Base-by-base conservation (phyloP, 2,797 vertebrate species). In the Aratinga solstitialis region DNA sequence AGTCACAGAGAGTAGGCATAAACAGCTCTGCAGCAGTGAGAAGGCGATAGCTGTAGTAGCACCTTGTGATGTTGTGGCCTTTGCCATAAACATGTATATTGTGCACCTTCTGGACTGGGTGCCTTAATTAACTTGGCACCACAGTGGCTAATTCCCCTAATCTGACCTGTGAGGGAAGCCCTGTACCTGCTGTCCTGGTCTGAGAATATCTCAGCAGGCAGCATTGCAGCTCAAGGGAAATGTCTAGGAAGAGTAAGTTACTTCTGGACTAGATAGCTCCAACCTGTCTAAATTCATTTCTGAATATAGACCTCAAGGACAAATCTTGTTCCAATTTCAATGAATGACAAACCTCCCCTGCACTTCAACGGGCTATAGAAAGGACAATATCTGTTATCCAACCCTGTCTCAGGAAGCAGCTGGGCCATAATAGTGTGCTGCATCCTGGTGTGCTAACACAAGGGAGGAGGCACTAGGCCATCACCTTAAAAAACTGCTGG, bases 271-370 rank as follows among this genome's bases (percentile, higher is more conserved):
- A 87, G 72, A 87, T 59, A 78, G 34, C 21, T 78, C 45, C 53
- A 87, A 27, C 56, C 74, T 90, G 67, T 45, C 63, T 76, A 75
- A 88, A 88, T 54, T 83, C 0, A 92, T 66, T 89, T 92, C 87
- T 73, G 87, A 87, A 75, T 89, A 82, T 56, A 95, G 48, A 26
- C 43, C 23, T 94, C 63, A 91, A 96, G 74, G 74, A 58, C 66
- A 82, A 87, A 76, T 80, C 61, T 78, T 77, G 38, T 26, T 91
- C 58, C 40, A 62, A 2, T 81, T 73, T 56, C 43, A 79, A 81
- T 53, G 61, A 87, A 42, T 30, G 62, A 65, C 66, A 95, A 72
- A 40, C 13, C 20, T 45, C 30, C 54, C 68, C 59, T 87, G 61
- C 29, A 26, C 17, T 59, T 56, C 84, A 83, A 50, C 4, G 23